These are phyloP conservation scores for Heptranchias perlo DNA, from an alignment of 2,113 vertebrate species.

Conservation along the genomic window DNA sequence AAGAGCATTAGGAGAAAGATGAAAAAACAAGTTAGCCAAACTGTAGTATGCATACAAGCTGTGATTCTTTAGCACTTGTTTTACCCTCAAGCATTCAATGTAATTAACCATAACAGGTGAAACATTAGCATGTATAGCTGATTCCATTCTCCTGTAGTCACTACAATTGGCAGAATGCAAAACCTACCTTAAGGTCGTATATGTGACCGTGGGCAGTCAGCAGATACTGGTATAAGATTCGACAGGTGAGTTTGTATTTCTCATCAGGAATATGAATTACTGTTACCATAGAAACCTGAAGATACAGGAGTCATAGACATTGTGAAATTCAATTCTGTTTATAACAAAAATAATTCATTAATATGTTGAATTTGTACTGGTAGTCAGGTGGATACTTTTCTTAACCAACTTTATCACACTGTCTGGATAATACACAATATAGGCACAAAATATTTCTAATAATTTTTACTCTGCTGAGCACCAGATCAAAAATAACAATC, in stretches of 20 bases:
- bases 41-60: neutral
- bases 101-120: neutral
- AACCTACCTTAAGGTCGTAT: constrained; percentile 83
- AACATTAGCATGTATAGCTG: neutral
- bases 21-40: neutral
- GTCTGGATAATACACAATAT: neutral
- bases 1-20: neutral
- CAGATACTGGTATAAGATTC: constrained; percentile 84
- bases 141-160: neutral
- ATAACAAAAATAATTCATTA: neutral
- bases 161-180: neutral
- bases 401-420: neutral
- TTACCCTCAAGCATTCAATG: neutral
- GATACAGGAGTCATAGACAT: constrained; percentile 34
- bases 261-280: constrained; percentile 86
- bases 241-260: constrained; percentile 72
- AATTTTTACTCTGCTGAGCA: neutral
- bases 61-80: neutral
- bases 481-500: neutral
- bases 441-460: neutral
- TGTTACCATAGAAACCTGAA: constrained; percentile 76
- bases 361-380: neutral
- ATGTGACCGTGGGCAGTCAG: constrained; percentile 80
- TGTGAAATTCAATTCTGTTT: neutral
- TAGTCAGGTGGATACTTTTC: neutral